phyloP scores from a whole-genome alignment of 2,888 invertebrate genomes.

The Andrena trimmerana region DNA sequence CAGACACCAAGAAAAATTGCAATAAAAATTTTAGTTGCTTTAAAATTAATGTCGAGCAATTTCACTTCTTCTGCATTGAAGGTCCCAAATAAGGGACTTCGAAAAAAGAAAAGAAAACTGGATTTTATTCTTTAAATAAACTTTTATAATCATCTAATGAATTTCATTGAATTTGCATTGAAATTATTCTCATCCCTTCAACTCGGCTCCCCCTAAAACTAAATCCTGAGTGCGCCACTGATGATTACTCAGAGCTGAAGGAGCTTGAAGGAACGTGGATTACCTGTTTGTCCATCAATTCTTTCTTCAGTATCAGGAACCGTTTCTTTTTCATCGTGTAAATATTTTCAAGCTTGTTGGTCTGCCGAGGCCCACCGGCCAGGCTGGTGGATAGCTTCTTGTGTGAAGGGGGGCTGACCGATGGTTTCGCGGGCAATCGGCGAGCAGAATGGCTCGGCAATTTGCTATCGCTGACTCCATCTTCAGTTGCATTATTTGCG shows the following conservation, averaged over 20 bases:
- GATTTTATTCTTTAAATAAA: too few relatives aligned
- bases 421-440: conserved; percentile 37
- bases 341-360: conserved; percentile 74
- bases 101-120: too few relatives aligned
- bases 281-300: conserved; percentile 76
- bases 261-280: not conserved
- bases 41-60: too few relatives aligned
- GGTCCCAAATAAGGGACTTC: too few relatives aligned
- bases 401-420: not conserved
- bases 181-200: too few relatives aligned
- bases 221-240: too few relatives aligned
- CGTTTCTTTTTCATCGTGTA: conserved; percentile 73
- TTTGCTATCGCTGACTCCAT: conserved; percentile 47
- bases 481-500: conserved; percentile 31
- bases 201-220: too few relatives aligned
- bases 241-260: not conserved
- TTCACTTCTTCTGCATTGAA: too few relatives aligned
- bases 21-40: too few relatives aligned
- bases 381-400: conserved; percentile 41
- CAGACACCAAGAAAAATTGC: too few relatives aligned
- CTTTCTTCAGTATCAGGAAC: conserved; percentile 68
- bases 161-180: too few relatives aligned
- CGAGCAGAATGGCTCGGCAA: conserved; percentile 53
- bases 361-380: conserved; percentile 25
- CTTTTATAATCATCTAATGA: too few relatives aligned